Percentiles rank a stretch among this genome's conserved stretches.
phyloP scores from a whole-genome alignment of 2,113 vertebrate species.

The Paramormyrops kingsleyae region DNA sequence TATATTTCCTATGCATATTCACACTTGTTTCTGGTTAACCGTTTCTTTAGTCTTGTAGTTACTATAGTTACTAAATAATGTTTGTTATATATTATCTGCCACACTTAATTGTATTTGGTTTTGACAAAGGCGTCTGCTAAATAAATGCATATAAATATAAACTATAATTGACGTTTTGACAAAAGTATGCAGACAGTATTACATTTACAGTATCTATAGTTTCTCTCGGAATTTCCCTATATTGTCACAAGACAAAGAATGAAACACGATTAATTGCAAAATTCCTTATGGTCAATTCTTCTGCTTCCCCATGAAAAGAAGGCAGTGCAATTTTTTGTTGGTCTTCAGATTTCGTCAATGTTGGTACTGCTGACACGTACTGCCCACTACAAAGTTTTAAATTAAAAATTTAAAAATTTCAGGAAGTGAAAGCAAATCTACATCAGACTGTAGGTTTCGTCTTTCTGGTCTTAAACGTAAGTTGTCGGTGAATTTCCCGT shows the following conservation, averaged over 20 bases:
- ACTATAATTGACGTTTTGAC: not conserved
- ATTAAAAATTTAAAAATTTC: not conserved
- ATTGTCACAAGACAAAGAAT: not conserved
- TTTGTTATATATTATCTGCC: not conserved
- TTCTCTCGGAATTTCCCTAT: not conserved
- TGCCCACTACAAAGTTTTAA: not conserved
- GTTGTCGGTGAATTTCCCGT: not conserved
- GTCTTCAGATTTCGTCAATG: not conserved
- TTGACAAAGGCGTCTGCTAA: not conserved
- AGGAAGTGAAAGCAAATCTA: slow-evolving; percentile 9
- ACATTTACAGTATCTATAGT: not conserved
- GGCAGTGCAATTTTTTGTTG: not conserved
- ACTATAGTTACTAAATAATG: not conserved
- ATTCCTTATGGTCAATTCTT: not conserved
- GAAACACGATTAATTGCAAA: not conserved
- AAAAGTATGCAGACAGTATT: not conserved
- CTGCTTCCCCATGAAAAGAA: not conserved
- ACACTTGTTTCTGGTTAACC: not conserved
- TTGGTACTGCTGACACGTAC: not conserved
- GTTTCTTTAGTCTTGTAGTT: not conserved
- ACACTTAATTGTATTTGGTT: not conserved
- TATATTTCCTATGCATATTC: too few species aligned
- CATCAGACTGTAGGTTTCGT: not conserved
- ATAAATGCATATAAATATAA: not conserved
- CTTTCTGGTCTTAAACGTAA: not conserved